A percentile compares a stretch with the other conserved stretches of the same genome.
These are phyloP conservation scores for Melanotaenia pygmaea DNA, from an alignment of 2,797 vertebrate species.

Conservation along the genomic window DNA sequence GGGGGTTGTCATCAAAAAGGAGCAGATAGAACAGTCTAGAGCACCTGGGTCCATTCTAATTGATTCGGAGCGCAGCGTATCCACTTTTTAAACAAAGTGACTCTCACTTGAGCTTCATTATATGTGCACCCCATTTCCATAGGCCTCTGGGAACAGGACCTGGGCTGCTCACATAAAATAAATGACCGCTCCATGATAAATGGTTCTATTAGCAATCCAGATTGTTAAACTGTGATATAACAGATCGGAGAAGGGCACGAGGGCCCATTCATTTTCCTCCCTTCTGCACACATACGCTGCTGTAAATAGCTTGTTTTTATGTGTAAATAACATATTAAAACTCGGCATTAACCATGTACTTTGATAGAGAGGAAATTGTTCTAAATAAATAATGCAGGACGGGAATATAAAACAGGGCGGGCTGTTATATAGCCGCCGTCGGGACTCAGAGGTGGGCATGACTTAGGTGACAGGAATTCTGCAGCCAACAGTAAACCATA, in stretches of 20 bases:
- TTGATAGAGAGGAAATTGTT: constrained; percentile 93
- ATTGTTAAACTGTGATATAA: constrained; percentile 98
- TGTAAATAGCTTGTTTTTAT: constrained; percentile 95
- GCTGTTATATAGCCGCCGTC: constrained; percentile 86
- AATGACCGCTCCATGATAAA: constrained; percentile 94
- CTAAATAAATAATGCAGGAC: constrained; percentile 94
- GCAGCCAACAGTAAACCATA: constrained; percentile 88
- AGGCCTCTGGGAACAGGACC: constrained; percentile 89
- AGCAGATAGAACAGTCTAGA: constrained; percentile 1
- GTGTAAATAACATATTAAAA: constrained; percentile 99
- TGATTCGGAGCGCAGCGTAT: constrained; percentile 58
- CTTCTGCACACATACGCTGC: constrained; percentile 74
- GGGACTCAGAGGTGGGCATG: constrained; percentile 90
- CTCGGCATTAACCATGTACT: constrained; percentile 92
- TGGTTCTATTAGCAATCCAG: constrained; percentile 99
- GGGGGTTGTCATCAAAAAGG: too few species aligned
- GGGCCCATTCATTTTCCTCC: constrained; percentile 89
- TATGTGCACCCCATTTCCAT: constrained; percentile 83
- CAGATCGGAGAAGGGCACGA: constrained; percentile 84
- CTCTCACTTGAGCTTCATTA: constrained; percentile 79
- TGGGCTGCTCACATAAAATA: constrained; percentile 87
- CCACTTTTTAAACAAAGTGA: constrained; percentile 76
- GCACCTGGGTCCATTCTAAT: constrained; percentile 76
- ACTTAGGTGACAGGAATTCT: constrained; percentile 89
- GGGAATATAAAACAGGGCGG: constrained; percentile 91